These are phyloP conservation scores for Neodiprion lecontei DNA, from an alignment of 1,140 invertebrate species.

Conservation along the genomic window DNA sequence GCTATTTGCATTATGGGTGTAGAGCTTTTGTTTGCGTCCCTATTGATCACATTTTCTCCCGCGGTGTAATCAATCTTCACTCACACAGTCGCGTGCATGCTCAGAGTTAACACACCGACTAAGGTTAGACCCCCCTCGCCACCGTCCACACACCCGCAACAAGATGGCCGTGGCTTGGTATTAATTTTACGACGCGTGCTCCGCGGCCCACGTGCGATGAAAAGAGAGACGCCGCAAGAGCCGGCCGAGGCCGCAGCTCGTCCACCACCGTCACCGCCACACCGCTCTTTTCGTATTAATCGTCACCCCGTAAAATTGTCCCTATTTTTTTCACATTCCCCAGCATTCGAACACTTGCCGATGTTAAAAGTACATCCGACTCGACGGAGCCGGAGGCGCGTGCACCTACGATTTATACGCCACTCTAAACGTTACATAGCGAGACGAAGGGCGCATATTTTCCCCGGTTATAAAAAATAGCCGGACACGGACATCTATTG, in stretches of 20 bases:
- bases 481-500: no score
- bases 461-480: no score
- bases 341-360: no score
- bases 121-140: slow-evolving; percentile 22
- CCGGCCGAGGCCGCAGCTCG: background rate
- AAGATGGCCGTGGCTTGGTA: slow-evolving; percentile 56
- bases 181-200: slow-evolving; percentile 48
- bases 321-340: background rate
- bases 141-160: slow-evolving; percentile 40
- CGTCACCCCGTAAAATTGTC: background rate
- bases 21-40: slow-evolving; percentile 56
- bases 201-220: slow-evolving; percentile 6
- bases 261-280: background rate
- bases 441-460: no score
- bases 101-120: background rate
- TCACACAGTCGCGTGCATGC: slow-evolving; percentile 38
- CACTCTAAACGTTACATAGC: no score
- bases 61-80: slow-evolving; percentile 62
- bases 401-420: no score
- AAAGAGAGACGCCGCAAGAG: background rate
- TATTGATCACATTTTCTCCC: slow-evolving; percentile 64
- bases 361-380: no score
- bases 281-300: background rate
- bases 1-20: slow-evolving; percentile 54
- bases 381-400: no score